Conservation (phyloP, 2,113 vertebrate genomes). For the Phycodurus eques region DNA sequence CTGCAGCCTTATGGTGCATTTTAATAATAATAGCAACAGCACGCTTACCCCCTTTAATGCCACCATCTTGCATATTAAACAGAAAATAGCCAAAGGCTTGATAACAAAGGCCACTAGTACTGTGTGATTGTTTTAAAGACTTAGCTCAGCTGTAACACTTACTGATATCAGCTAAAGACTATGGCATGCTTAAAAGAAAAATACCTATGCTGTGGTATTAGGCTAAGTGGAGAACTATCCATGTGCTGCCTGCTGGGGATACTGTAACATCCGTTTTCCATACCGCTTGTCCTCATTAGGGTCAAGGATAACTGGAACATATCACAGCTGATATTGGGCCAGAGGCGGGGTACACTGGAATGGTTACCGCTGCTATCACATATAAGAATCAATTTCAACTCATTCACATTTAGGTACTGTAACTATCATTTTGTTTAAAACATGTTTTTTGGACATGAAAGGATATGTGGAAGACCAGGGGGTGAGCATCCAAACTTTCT, state of each 20-base stretch:
- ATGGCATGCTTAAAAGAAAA: conserved; percentile 25
- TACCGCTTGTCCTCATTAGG: neutral
- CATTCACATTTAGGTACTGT: no score
- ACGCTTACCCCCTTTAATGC: conserved; percentile 47
- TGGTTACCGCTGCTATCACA: neutral
- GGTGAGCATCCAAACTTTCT: neutral
- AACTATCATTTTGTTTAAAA: no score
- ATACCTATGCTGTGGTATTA: conserved; percentile 22
- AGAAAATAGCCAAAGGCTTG: conserved; percentile 45
- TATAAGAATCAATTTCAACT: neutral
- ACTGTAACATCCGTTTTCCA: conserved; percentile 11
- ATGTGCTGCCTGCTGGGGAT: conserved; percentile 8
- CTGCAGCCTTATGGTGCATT: conserved; percentile 64
- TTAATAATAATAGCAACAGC: conserved; percentile 55
- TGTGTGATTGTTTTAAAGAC: conserved; percentile 44
- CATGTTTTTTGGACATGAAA: neutral
- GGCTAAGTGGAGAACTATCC: conserved; percentile 29
- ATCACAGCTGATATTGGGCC: neutral
- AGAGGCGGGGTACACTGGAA: neutral
- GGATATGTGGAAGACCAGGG: neutral
- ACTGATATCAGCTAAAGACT: conserved; percentile 26
- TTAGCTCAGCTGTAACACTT: conserved; percentile 32
- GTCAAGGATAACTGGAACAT: neutral
- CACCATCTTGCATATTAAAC: conserved; percentile 61
- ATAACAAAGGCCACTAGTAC: conserved; percentile 18